Conservation (phyloP, 2,797 vertebrate species). For the Danio tinwini region DNA sequence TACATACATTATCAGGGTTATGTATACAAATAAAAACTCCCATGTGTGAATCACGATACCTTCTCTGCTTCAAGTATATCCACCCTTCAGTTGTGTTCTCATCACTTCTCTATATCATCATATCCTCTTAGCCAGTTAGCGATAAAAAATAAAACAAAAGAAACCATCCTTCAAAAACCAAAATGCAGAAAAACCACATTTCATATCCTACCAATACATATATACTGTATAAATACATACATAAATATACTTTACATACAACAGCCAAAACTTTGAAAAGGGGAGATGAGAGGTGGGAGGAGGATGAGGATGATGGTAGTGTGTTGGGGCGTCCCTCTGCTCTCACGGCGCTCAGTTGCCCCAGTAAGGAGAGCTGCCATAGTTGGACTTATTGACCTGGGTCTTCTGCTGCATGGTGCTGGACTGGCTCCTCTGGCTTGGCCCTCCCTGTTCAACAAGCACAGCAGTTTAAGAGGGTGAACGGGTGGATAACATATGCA, state of each 20-base stretch:
- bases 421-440: constrained; percentile 89
- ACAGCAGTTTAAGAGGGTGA: background rate
- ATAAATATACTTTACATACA: constrained; percentile 99
- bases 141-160: constrained; percentile 70
- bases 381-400: constrained; percentile 95
- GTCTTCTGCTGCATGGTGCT: constrained; percentile 95
- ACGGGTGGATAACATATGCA: no score
- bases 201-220: constrained; percentile 93
- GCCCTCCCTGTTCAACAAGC: constrained; percentile 80
- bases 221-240: constrained; percentile 97
- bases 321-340: constrained; percentile 69
- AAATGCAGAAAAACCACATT: constrained; percentile 87
- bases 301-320: constrained; percentile 70
- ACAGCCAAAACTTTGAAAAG: constrained; percentile 90
- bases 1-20: constrained; percentile 76
- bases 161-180: constrained; percentile 78
- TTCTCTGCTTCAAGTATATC: constrained; percentile 82
- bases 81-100: constrained; percentile 77
- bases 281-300: constrained; percentile 83
- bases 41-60: constrained; percentile 77
- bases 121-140: constrained; percentile 66
- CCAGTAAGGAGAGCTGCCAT: constrained; percentile 94
- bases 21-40: constrained; percentile 79
- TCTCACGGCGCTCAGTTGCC: constrained; percentile 87
- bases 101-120: constrained; percentile 66